Conservation (phyloP, 2,888 invertebrate species). For the Trichopoda pennipes region DNA sequence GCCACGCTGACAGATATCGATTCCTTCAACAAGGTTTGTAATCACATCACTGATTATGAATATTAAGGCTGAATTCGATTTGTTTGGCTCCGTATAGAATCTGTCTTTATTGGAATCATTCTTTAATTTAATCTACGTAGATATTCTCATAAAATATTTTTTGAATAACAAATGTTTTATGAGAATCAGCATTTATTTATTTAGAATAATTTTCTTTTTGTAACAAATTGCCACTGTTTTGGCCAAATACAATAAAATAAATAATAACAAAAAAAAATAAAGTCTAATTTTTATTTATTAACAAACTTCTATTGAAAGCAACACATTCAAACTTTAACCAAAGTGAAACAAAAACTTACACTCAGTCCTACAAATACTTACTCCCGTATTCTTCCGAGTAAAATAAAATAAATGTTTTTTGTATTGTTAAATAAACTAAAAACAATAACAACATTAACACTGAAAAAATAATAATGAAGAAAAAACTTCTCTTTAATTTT, state of each 20-base stretch:
- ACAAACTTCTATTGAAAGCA: conserved; percentile 5
- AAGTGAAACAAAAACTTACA: not conserved
- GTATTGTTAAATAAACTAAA: conserved; percentile 52
- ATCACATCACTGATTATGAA: too few relatives aligned
- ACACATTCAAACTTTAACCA: conserved; percentile 3
- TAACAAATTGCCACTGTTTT: not conserved
- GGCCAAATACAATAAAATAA: not conserved
- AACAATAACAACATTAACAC: conserved; percentile 23
- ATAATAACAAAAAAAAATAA: not conserved
- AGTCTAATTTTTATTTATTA: not conserved
- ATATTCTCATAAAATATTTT: too few relatives aligned
- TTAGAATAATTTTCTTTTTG: too few relatives aligned
- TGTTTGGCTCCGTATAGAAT: too few relatives aligned
- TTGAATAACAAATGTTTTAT: too few relatives aligned
- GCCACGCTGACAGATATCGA: too few relatives aligned
- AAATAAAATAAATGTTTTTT: conserved; percentile 54
- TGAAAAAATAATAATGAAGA: conserved; percentile 19
- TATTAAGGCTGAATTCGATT: too few relatives aligned
- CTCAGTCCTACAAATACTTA: not conserved
- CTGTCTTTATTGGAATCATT: too few relatives aligned
- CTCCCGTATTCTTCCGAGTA: conserved; percentile 13
- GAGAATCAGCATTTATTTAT: too few relatives aligned
- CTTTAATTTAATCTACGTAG: too few relatives aligned
- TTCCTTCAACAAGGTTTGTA: too few relatives aligned
- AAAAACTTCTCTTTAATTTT: conserved; percentile 39